phyloP scores from a whole-genome alignment of 2,888 invertebrate genomes.

The Colletes collaris region DNA sequence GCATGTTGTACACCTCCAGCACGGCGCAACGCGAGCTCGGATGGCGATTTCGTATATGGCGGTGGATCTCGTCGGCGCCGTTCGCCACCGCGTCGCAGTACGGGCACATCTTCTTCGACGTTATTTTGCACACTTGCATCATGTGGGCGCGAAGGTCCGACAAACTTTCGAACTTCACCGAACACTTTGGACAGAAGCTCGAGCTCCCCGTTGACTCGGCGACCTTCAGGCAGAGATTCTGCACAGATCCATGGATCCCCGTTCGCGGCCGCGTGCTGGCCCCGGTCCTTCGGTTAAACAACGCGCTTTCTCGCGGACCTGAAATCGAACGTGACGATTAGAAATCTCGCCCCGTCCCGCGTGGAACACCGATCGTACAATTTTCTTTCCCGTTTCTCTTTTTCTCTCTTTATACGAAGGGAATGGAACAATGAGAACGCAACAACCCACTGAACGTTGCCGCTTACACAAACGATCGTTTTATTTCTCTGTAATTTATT shows the following conservation, averaged over 20 bases:
- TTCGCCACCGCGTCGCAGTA: conserved; percentile 34
- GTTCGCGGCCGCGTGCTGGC: not conserved
- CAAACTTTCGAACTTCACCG: conserved; percentile 31
- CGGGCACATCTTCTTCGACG: conserved; percentile 35
- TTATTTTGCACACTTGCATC: conserved; percentile 23
- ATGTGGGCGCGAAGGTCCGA: conserved; percentile 34
- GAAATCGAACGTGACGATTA: conserved; percentile 53
- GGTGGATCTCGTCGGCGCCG: conserved; percentile 32
- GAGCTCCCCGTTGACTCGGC: not conserved
- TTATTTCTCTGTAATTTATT: conserved; percentile 37
- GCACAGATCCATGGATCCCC: not conserved
- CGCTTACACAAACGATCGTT: conserved; percentile 7
- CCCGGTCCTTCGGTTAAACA: conserved; percentile 10
- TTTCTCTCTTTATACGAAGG: not conserved
- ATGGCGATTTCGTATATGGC: conserved; percentile 28
- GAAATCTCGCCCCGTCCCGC: not conserved
- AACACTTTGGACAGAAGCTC: conserved; percentile 39
- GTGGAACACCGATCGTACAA: not conserved
- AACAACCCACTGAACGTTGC: not conserved
- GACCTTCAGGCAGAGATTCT: not conserved
- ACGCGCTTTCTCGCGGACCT: conserved; percentile 38
- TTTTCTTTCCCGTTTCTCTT: no score
- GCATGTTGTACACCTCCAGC: conserved; percentile 42
- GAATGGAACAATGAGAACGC: not conserved
- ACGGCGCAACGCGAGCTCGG: conserved; percentile 34